Conservation (phyloP, 2,113 vertebrate species). For the Oenanthe melanoleuca region DNA sequence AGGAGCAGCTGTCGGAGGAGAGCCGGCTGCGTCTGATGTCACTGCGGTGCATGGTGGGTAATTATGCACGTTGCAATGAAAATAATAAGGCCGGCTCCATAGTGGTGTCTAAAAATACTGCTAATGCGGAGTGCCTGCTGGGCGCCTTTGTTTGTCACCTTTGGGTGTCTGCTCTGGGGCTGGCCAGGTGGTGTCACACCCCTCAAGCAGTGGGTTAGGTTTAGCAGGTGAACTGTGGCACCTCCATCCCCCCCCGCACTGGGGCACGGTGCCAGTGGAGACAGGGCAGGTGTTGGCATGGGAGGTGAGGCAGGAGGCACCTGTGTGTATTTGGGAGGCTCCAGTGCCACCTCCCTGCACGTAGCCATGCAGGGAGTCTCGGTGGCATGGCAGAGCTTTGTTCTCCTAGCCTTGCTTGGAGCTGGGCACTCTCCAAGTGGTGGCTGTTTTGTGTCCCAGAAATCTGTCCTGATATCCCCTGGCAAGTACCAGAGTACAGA, state of each 20-base stretch:
- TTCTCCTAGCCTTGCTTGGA: neutral
- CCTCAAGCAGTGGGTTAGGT: neutral
- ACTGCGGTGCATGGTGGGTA: constrained; percentile 65
- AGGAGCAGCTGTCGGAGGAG: constrained; percentile 7
- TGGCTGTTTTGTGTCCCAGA: neutral
- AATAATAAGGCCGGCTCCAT: constrained; percentile 68
- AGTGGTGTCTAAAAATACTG: constrained; percentile 66
- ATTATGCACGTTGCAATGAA: constrained; percentile 67
- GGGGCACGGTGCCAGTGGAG: accelerated
- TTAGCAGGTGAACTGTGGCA: neutral
- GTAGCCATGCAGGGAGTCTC: accelerated
- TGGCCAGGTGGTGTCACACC: accelerated
- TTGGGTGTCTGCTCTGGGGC: constrained; percentile 31
- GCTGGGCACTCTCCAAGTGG: accelerated
- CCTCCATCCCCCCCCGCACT: accelerated
- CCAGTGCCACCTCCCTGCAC: accelerated
- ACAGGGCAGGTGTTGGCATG: neutral
- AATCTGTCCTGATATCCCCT: neutral
- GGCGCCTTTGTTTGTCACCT: constrained; percentile 59
- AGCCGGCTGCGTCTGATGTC: constrained; percentile 60
- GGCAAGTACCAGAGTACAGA: neutral
- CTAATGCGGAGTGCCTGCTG: constrained; percentile 38
- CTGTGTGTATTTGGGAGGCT: neutral
- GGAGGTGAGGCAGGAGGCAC: neutral
- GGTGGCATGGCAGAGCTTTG: neutral